These are phyloP conservation scores for Orchesellides sinensis DNA, from an alignment of 2,888 invertebrate genomes.

Conservation along the genomic window DNA sequence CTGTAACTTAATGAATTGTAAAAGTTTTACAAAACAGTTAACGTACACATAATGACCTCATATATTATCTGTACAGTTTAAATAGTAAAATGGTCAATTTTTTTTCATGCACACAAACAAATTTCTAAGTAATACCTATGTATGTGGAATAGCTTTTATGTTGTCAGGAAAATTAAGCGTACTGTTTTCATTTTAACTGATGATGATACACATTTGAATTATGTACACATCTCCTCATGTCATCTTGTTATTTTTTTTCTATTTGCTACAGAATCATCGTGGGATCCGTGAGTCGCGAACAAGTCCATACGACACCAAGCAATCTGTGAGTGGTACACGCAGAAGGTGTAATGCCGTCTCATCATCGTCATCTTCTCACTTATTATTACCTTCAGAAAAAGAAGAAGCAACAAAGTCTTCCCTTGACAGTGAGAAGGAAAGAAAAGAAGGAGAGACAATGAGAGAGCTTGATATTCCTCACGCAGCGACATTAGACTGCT, in stretches of 20 bases:
- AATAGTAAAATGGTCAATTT: slow-evolving; percentile 12
- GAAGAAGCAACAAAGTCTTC: slow-evolving; percentile 45
- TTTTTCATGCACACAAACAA: background rate
- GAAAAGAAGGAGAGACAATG: slow-evolving; percentile 50
- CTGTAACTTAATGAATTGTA: slow-evolving; percentile 28
- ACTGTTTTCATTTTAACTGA: slow-evolving; percentile 47
- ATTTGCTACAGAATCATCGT: slow-evolving; percentile 62
- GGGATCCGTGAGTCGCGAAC: slow-evolving; percentile 64
- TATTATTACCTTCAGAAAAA: slow-evolving; percentile 38
- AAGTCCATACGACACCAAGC: slow-evolving; percentile 65
- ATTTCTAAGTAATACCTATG: slow-evolving; percentile 18
- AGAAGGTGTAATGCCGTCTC: slow-evolving; percentile 63
- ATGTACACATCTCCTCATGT: slow-evolving; percentile 2
- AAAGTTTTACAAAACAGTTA: slow-evolving; percentile 22
- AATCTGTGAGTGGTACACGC: slow-evolving; percentile 54
- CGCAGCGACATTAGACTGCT: slow-evolving; percentile 51
- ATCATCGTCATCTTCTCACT: slow-evolving; percentile 37
- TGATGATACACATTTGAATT: slow-evolving; percentile 1
- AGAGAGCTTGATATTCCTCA: slow-evolving; percentile 67
- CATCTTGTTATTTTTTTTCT: slow-evolving; percentile 27
- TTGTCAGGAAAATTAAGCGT: slow-evolving; percentile 10
- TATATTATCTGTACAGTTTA: slow-evolving; percentile 21
- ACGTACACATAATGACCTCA: background rate
- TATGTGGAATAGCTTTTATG: background rate
- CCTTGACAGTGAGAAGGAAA: slow-evolving; percentile 55